These are phyloP conservation scores for Myiotriccus ornatus DNA, from an alignment of 2,797 vertebrate genomes.

Conservation along the genomic window DNA sequence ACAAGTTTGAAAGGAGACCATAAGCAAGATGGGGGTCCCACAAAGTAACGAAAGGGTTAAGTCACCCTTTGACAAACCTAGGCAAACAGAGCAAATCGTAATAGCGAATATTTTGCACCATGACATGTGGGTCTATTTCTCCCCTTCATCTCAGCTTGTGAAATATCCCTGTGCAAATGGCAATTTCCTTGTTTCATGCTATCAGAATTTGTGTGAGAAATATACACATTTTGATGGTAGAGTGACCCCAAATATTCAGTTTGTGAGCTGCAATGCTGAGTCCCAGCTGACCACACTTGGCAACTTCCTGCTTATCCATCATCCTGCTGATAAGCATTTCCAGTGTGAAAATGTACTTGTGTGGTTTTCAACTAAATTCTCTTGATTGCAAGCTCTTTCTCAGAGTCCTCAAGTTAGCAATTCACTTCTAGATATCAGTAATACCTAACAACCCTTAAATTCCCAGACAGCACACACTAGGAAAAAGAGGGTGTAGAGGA, in stretches of 20 bases:
- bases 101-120: neutral
- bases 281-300: neutral
- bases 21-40: neutral
- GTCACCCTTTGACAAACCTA: neutral
- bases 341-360: neutral
- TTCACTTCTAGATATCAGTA: neutral
- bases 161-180: neutral
- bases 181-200: neutral
- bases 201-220: neutral
- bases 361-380: neutral
- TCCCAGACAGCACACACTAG: neutral
- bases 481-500: neutral
- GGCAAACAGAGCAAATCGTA: neutral
- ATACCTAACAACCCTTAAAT: neutral
- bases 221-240: neutral
- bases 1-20: neutral
- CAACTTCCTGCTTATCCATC: neutral
- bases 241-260: neutral
- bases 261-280: neutral
- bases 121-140: neutral
- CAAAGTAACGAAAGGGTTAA: neutral
- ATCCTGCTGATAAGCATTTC: neutral
- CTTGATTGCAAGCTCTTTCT: neutral
- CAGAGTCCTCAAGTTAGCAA: neutral
- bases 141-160: neutral